A percentile compares a stretch with the other conserved stretches of the same genome.
Evolutionary conservation across 2,113 vertebrate genomes (phyloP).

Genomic region (Gnathonemus echidnorhynchus): DNA sequence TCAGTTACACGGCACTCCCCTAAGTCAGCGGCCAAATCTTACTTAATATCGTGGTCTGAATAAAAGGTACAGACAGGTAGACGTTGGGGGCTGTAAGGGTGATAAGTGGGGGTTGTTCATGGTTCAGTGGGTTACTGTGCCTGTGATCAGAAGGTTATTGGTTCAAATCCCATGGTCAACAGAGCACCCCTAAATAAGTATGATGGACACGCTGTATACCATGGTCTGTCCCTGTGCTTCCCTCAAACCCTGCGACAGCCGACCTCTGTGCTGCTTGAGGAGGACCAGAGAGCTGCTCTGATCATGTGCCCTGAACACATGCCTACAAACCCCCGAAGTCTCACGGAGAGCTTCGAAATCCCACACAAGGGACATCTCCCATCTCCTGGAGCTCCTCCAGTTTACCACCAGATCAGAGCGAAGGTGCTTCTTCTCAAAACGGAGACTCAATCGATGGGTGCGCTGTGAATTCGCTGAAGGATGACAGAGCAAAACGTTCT

Average conservation of each 20-base stretch:
- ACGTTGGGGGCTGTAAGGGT: background rate
- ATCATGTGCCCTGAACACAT: background rate
- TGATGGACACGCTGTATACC: background rate
- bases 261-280: background rate
- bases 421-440: conserved; percentile 31
- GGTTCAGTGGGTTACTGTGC: background rate
- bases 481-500: background rate
- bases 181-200: background rate
- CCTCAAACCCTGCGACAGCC: background rate
- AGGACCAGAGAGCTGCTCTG: background rate
- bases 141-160: background rate
- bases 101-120: background rate
- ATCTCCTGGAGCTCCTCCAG: conserved; percentile 15
- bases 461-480: background rate
- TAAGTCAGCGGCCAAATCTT: background rate
- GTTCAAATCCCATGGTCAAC: background rate
- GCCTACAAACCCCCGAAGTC: background rate
- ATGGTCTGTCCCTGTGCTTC: background rate
- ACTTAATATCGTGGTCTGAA: background rate
- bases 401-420: conserved; percentile 31
- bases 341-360: conserved; percentile 32
- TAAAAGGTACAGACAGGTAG: background rate
- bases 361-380: conserved; percentile 25
- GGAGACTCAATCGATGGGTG: background rate
- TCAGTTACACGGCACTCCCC: conserved; percentile 24